Evolutionary conservation across 2,888 invertebrate genomes (phyloP).

Genomic region (Nasonovia ribisnigri): DNA sequence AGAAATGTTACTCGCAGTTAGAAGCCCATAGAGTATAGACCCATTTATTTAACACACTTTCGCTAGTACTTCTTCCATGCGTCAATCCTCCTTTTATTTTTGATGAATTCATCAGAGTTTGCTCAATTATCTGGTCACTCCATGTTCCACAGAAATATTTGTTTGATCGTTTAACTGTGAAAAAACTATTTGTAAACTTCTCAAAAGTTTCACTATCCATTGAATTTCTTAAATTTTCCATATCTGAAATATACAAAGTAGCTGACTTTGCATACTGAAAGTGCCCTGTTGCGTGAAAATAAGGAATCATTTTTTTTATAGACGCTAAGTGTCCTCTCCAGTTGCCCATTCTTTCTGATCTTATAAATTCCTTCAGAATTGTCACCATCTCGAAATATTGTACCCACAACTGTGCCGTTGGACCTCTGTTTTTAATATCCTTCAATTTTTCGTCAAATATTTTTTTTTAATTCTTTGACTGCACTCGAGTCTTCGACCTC

Average conservation of each 20-base stretch:
- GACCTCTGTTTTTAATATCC: neutral
- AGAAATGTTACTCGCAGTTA: neutral
- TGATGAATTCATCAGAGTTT: too few species aligned
- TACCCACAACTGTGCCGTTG: neutral
- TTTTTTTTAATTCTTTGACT: neutral
- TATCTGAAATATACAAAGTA: constrained; percentile 12
- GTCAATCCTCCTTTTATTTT: too few species aligned
- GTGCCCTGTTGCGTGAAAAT: neutral
- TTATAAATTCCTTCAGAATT: neutral
- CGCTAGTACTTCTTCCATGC: too few species aligned
- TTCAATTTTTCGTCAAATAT: neutral
- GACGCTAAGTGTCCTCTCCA: constrained; percentile 68
- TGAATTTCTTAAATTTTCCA: neutral
- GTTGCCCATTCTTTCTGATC: constrained; percentile 69
- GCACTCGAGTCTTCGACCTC: neutral
- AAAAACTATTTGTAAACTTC: neutral
- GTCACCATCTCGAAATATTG: neutral
- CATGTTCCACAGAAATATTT: too few species aligned
- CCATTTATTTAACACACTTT: too few species aligned
- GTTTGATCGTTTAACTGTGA: neutral
- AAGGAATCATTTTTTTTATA: constrained; percentile 67
- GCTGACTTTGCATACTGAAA: neutral
- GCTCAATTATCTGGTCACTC: too few species aligned
- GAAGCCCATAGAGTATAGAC: neutral
- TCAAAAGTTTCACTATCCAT: neutral